phyloP scores from a whole-genome alignment of 2,797 vertebrate species.

The Sphaeramia orbicularis region DNA sequence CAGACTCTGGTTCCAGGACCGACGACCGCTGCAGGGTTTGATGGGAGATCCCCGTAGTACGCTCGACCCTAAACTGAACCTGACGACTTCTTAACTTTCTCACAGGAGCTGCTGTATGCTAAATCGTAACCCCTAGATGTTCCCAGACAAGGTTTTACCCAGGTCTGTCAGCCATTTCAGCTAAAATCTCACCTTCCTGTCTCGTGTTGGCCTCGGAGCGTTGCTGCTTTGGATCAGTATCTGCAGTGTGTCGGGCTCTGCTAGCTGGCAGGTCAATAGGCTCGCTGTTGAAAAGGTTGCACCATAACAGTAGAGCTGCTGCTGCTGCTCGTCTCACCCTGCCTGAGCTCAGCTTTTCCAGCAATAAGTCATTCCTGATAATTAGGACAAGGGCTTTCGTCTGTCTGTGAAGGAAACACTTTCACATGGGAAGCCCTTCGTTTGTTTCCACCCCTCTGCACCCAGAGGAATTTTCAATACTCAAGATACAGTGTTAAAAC shows the following conservation, averaged over 20 bases:
- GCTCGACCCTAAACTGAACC: constrained; percentile 45
- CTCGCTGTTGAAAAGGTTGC: constrained; percentile 38
- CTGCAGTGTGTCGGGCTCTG: constrained; percentile 17
- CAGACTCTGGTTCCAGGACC: constrained; percentile 40
- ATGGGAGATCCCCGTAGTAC: constrained; percentile 31
- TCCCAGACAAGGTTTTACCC: constrained; percentile 16
- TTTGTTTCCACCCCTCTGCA: constrained; percentile 44
- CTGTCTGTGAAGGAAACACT: constrained; percentile 59
- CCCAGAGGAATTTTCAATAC: too few relatives aligned
- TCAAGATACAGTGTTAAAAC: too few relatives aligned
- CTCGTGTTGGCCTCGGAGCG: constrained; percentile 5
- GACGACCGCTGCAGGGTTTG: constrained; percentile 24
- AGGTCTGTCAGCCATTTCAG: constrained; percentile 10
- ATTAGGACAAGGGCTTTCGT: constrained; percentile 62
- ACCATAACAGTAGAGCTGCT: constrained; percentile 7
- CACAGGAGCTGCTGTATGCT: constrained; percentile 37
- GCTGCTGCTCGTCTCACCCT: constrained; percentile 37
- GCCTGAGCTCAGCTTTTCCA: constrained; percentile 81
- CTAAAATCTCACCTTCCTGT: constrained; percentile 20
- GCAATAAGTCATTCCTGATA: constrained; percentile 56
- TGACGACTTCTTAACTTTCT: constrained; percentile 21
- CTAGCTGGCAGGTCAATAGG: constrained; percentile 40
- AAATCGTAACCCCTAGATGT: constrained; percentile 17
- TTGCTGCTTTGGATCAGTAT: constrained; percentile 53
- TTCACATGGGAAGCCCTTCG: constrained; percentile 71